A percentile compares a stretch with the other conserved stretches of the same genome.
phyloP scores from a whole-genome alignment of 2,113 vertebrate species.

The Malaclemys terrapin region DNA sequence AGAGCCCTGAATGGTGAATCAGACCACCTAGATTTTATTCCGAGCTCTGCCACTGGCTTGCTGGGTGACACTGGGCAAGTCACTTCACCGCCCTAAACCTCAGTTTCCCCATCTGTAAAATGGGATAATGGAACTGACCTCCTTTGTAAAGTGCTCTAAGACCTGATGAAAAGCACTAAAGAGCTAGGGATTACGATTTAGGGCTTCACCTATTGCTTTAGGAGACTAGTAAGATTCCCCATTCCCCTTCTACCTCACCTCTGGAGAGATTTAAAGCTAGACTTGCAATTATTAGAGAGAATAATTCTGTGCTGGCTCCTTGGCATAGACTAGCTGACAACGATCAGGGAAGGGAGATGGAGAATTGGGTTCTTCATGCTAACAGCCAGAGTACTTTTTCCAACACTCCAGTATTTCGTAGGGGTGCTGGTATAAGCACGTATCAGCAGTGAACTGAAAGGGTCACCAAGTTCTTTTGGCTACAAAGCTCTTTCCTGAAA shows the following conservation, averaged over 20 bases:
- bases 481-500: not conserved
- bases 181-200: fast-evolving
- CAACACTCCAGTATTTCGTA: fast-evolving
- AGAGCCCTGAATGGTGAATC: not conserved
- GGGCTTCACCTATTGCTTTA: not conserved
- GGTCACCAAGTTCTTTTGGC: not conserved
- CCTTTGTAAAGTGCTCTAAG: not conserved
- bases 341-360: too few relatives aligned
- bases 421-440: fast-evolving
- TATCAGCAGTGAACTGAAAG: not conserved
- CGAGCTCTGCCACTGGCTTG: not conserved
- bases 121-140: not conserved
- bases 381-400: not conserved
- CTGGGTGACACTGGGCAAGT: not conserved
- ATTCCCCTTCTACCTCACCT: not conserved
- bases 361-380: not conserved
- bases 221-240: not conserved
- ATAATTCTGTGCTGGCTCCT: not conserved
- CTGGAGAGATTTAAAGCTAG: fast-evolving
- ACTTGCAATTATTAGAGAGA: not conserved
- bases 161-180: not conserved
- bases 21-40: fast-evolving
- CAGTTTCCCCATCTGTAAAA: fast-evolving
- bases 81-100: fast-evolving
- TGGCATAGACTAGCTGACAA: not conserved